Base-by-base conservation (phyloP, 2,113 vertebrate species). In the Oriolus oriolus region DNA sequence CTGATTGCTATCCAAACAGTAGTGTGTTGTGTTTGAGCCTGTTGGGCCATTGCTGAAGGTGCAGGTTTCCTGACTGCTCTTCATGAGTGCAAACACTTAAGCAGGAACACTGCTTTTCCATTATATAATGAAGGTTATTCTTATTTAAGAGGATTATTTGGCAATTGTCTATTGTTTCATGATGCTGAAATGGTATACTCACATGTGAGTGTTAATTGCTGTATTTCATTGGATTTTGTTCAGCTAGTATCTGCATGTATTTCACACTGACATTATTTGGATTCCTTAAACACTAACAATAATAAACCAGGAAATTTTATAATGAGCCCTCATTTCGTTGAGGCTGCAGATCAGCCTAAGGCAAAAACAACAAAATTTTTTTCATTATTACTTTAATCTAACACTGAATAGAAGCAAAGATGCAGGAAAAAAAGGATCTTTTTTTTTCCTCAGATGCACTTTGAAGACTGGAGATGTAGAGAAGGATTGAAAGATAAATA, bases 301-400 rank as follows among this genome's bases (percentile, higher is more conserved):
- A 94, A 85, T 64, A 94, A 91, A 90, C 4, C 10, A 60, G 44
- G 57, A 82, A 79, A 93, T 96, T 93, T 96, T 70, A 69, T 93
- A 92, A 93, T 87, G 26, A 96, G 42, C 17, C 44, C n/a, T 76
- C n/a, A 89, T 94, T 96, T 95, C 16, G 1, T 17, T 92, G 77
- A 85, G 41, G 22, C 50, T 93, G 44, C 19, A 83, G 56, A 92
- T 83, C 59, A 68, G 70, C 84, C 71, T 69, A 74, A 83, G 94
- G 91, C 89, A 90, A 93, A 21, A 90, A 86, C 39, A 86, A 11
- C 26, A 54, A 22, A 28, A 23, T 80, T 85, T 96, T 96, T 95
- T 59, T 94, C n/a, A n/a, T 71, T 78, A 61, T 92, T 92, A 45
- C 30, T 95, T 95, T 81, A 82, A 70, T 83, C 39, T 84, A 90